Evolutionary conservation across 92 coral and sea anemone species (phyloP).

Genomic region (Virgularia gustaviana): DNA sequence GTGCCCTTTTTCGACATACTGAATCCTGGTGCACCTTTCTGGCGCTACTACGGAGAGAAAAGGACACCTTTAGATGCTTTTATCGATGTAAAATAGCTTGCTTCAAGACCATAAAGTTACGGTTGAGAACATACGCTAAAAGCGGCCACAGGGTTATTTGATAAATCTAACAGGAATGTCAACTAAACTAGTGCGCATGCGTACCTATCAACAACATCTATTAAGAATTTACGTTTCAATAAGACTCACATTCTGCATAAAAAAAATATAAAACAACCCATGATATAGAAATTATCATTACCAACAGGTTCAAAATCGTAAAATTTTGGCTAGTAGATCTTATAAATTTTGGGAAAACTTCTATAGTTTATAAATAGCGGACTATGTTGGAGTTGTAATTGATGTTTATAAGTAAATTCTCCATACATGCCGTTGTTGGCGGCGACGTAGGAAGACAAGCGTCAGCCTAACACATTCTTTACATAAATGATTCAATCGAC

Average conservation of each 20-base stretch:
- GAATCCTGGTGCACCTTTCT: neutral
- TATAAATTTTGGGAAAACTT: too few relatives aligned
- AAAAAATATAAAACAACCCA: too few relatives aligned
- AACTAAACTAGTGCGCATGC: slow-evolving; percentile 29
- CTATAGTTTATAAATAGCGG: too few relatives aligned
- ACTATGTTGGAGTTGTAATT: too few relatives aligned
- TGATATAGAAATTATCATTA: too few relatives aligned
- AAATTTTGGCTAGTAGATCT: too few relatives aligned
- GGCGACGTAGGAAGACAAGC: slow-evolving; percentile 6
- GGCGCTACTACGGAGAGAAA: neutral
- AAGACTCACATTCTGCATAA: too few relatives aligned
- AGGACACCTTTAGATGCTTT: neutral
- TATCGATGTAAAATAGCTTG: neutral
- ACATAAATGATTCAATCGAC: slow-evolving; percentile 28
- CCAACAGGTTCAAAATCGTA: too few relatives aligned
- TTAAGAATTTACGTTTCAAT: slow-evolving; percentile 2
- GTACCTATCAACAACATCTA: slow-evolving; percentile 6
- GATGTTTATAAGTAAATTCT: slow-evolving; percentile 1
- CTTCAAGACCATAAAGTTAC: neutral
- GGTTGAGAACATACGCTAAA: neutral
- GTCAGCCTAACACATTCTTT: slow-evolving; percentile 20
- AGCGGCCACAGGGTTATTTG: slow-evolving; percentile 8
- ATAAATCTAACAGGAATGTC: slow-evolving; percentile 38
- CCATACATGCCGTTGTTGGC: neutral
- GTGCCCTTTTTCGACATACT: slow-evolving; percentile 31